Percentiles rank a stretch among this genome's conserved stretches.
Evolutionary conservation across 2,888 invertebrate genomes (phyloP).

Genomic region (Lomographa bimaculata): DNA sequence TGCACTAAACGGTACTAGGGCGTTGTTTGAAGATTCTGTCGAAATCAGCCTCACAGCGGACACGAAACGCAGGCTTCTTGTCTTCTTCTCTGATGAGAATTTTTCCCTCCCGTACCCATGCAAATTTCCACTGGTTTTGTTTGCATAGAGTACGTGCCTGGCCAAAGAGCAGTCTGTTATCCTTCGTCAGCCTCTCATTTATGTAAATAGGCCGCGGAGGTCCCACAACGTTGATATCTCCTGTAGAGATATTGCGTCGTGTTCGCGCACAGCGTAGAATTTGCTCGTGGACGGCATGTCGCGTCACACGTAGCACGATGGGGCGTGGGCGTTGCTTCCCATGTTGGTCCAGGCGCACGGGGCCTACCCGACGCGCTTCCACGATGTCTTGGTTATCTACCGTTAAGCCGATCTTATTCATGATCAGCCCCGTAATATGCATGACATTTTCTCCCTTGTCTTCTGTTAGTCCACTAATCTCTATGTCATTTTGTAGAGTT

Average conservation of each 20-base stretch:
- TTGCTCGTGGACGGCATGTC: not conserved
- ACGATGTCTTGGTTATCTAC: not conserved
- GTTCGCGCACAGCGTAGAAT: not conserved
- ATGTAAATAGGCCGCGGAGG: not conserved
- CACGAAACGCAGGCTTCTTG: constrained; percentile 1
- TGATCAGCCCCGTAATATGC: not conserved
- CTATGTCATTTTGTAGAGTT: not conserved
- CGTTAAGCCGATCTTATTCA: not conserved
- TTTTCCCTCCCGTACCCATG: constrained; percentile 5
- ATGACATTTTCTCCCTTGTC: not conserved
- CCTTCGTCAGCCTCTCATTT: constrained; percentile 7
- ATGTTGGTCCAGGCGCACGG: not conserved
- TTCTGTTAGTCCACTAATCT: constrained; percentile 1
- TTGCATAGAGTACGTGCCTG: constrained; percentile 1
- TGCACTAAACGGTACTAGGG: too few relatives aligned
- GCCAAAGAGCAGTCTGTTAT: constrained; percentile 2
- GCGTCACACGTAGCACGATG: not conserved
- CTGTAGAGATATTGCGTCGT: not conserved
- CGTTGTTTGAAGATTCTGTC: not conserved
- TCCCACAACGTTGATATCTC: not conserved
- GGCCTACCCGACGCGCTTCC: not conserved
- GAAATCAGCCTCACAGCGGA: constrained; percentile 4
- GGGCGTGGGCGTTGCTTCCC: constrained; percentile 1
- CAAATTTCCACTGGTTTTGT: constrained; percentile 1
- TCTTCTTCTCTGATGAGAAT: constrained; percentile 1